Base-by-base conservation (phyloP, 2,113 vertebrate species). In the Erythrolamprus reginae region DNA sequence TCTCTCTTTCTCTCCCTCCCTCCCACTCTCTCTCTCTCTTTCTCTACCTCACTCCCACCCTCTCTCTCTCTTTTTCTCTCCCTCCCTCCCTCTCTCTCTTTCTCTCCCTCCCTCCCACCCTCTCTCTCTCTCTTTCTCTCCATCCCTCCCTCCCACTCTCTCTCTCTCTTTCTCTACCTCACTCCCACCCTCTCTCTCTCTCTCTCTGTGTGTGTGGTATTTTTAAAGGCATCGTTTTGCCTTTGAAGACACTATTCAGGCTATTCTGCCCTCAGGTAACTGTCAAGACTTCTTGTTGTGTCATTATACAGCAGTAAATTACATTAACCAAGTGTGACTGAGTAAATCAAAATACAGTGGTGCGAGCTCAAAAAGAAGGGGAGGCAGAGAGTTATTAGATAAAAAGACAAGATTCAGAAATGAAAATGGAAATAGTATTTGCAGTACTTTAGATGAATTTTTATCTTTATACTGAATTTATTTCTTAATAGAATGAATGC, bases 291-390 rank as follows among this genome's bases (percentile, higher is more conserved):
- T 56, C 51, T 82, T 90, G 89, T 65, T 89, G 92, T 89, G 58
- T 84, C 82, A 90, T 42, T 88, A 90, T 84, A 91, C 83, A 90
- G 91, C 91, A 88, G 56, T 90, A 86, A 86, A 90, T 86, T 93
- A 89, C 90, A 48, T 89, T 90, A 89, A 93, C 88, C 77, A 0
- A 13, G 52, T 84, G 88, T 89, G 90, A 92, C 88, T 91, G 88
- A 86, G 87, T 86, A 92, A 95, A 93, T 84, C 88, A 93, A 94
- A 92, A 93, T 88, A 70, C 70, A 91, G 89, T 85, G 92, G 86
- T 82, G 23, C 85, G 51, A 93, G 95, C 92, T 65, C 50, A 90
- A 89, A 90, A 96, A 89, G 87, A 93, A 88, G 17, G 86, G 90
- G 91, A 55, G 5, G 55, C 21, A 53, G 91, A 91, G 91, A 95